Percentiles rank a stretch among this genome's conserved stretches.
Evolutionary conservation across 2,888 invertebrate genomes (phyloP).

Genomic region (Macrosiphum euphorbiae): DNA sequence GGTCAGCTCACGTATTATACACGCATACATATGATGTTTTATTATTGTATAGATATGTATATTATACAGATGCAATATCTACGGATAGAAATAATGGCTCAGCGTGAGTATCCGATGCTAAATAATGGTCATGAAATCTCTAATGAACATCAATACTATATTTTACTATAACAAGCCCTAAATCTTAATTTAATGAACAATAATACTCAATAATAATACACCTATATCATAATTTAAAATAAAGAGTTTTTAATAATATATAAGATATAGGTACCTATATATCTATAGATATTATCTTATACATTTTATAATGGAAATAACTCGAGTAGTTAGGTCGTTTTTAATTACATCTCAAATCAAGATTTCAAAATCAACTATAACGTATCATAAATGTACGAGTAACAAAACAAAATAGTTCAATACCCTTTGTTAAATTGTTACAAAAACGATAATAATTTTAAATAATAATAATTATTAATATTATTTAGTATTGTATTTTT

Average conservation of each 20-base stretch:
- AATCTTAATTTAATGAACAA: not conserved
- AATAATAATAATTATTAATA: not conserved
- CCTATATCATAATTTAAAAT: not conserved
- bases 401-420: not conserved
- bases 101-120: not conserved
- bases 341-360: not conserved
- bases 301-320: not conserved
- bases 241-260: not conserved
- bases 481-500: not conserved
- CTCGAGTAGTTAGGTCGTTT: not conserved
- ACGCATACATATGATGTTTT: not conserved
- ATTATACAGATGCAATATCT: not conserved
- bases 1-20: not conserved
- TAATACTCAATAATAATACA: not conserved
- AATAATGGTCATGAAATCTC: not conserved
- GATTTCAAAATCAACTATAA: not conserved
- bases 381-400: not conserved
- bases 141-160: not conserved
- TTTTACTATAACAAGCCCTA: not conserved
- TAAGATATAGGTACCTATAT: not conserved
- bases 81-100: not conserved
- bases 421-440: not conserved
- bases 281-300: no score
- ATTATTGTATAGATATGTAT: not conserved
- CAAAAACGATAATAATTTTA: not conserved